Evolutionary conservation across 2,797 vertebrate species (phyloP).

Genomic region (Malurus splendens): DNA sequence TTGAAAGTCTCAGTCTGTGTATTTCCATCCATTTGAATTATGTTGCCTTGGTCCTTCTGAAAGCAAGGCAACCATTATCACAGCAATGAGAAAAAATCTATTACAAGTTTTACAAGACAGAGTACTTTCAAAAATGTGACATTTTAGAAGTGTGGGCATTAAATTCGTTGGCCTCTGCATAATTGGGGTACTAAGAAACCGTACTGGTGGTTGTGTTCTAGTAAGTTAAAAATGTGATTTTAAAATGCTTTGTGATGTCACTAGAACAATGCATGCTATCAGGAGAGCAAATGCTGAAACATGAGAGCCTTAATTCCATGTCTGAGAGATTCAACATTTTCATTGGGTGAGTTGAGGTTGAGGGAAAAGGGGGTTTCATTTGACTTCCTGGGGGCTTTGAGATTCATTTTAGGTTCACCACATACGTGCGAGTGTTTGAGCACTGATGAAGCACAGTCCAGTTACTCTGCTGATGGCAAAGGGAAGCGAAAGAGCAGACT

Average conservation of each 20-base stretch:
- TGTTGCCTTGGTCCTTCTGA: neutral
- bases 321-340: neutral
- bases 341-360: neutral
- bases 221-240: neutral
- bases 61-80: neutral
- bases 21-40: neutral
- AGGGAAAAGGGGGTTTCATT: neutral
- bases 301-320: neutral
- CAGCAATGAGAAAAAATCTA: neutral
- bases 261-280: neutral
- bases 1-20: neutral
- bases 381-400: neutral
- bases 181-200: neutral
- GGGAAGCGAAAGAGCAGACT: neutral
- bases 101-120: neutral
- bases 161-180: neutral
- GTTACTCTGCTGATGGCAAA: neutral
- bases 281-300: neutral
- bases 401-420: neutral
- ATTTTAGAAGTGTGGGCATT: neutral
- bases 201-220: neutral
- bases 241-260: neutral
- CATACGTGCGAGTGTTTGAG: fast-evolving
- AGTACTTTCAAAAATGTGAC: neutral
- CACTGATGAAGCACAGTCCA: neutral